Conservation (phyloP, 2,113 vertebrate species). For the Anguilla japonica region DNA sequence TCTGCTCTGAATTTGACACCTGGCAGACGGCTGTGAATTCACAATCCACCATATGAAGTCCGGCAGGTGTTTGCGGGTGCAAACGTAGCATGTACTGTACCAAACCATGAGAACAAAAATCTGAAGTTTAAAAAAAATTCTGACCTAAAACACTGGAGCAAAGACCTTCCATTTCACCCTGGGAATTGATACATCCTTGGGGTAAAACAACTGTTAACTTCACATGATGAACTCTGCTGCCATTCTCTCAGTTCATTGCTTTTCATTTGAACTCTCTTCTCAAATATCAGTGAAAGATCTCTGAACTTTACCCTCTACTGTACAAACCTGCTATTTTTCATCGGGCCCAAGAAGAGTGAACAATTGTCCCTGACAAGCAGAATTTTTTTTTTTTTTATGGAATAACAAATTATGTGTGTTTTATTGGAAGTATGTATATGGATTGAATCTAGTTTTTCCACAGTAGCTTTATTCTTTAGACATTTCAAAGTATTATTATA, state of each 20-base stretch:
- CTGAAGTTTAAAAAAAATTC: slow-evolving; percentile 14
- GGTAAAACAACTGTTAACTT: slow-evolving; percentile 26
- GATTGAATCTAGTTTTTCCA: background rate
- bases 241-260: slow-evolving; percentile 13
- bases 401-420: background rate
- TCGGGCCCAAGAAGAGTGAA: background rate
- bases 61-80: background rate
- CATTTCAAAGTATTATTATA: background rate
- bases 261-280: slow-evolving; percentile 19
- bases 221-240: slow-evolving; percentile 21
- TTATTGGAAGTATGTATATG: background rate
- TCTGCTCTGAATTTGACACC: background rate
- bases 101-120: background rate
- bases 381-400: background rate
- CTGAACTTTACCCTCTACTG: slow-evolving; percentile 14
- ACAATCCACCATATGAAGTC: background rate
- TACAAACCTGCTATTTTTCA: background rate
- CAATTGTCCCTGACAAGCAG: background rate
- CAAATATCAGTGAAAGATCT: slow-evolving; percentile 2
- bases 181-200: slow-evolving; percentile 19
- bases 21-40: background rate
- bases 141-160: slow-evolving; percentile 20
- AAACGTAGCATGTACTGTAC: background rate
- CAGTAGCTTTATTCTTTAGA: background rate
- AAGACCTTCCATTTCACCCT: slow-evolving; percentile 10